phyloP scores from a whole-genome alignment of 1,140 invertebrate genomes.

The Scylla paramamosain region DNA sequence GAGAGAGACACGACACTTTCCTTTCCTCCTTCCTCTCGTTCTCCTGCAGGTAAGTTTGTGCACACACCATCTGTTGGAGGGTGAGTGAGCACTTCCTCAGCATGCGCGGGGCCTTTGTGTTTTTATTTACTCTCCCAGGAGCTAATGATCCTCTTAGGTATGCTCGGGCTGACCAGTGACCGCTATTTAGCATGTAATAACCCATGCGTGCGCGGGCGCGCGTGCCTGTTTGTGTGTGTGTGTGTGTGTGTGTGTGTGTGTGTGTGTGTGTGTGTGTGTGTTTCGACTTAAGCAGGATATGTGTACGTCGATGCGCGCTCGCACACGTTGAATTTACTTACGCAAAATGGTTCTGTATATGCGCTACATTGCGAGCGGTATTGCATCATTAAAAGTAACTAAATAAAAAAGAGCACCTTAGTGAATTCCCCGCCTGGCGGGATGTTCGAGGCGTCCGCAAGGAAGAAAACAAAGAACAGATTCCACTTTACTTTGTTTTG shows the following conservation, averaged over 20 bases:
- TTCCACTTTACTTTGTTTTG: neutral
- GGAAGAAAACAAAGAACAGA: neutral
- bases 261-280: conserved; percentile 24
- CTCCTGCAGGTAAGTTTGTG: neutral
- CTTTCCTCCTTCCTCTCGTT: neutral
- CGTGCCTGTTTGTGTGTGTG: neutral
- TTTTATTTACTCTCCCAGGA: conserved; percentile 53
- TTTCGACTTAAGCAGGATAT: neutral
- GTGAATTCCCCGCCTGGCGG: neutral
- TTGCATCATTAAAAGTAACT: neutral
- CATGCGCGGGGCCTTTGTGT: conserved; percentile 9
- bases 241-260: neutral
- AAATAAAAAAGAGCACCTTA: neutral
- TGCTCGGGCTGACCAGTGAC: conserved; percentile 52
- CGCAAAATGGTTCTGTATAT: neutral
- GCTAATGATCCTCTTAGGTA: conserved; percentile 48
- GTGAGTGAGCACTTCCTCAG: neutral
- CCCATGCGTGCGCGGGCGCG: conserved; percentile 11
- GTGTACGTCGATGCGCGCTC: too few relatives aligned
- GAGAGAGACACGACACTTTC: neutral
- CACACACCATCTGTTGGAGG: neutral
- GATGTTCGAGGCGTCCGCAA: neutral
- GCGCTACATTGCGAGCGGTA: neutral
- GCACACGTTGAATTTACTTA: too few relatives aligned
- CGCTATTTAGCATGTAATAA: conserved; percentile 55